phyloP scores from a whole-genome alignment of 2,888 invertebrate genomes.

The Blastobasis adustella region DNA sequence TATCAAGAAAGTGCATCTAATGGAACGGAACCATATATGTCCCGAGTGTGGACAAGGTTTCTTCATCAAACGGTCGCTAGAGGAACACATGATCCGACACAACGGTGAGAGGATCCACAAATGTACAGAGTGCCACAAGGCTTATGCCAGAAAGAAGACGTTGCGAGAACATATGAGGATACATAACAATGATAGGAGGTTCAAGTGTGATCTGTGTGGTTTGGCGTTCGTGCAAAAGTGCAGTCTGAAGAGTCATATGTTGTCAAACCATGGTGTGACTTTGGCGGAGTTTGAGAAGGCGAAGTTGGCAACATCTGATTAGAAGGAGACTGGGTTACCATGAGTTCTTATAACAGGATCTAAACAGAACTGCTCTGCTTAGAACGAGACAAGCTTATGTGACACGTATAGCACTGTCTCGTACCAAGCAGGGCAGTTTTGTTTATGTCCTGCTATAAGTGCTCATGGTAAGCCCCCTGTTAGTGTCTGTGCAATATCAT shows the following conservation, averaged over 20 bases:
- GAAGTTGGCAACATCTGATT: neutral
- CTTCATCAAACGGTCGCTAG: constrained; percentile 54
- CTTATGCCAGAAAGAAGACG: constrained; percentile 60
- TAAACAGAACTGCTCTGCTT: neutral
- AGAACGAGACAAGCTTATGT: neutral
- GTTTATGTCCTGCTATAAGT: too few species aligned
- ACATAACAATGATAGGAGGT: constrained; percentile 58
- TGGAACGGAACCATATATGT: constrained; percentile 61
- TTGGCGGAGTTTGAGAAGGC: constrained; percentile 41
- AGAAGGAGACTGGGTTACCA: neutral
- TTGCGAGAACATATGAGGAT: constrained; percentile 61
- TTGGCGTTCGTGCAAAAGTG: constrained; percentile 59
- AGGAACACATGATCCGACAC: constrained; percentile 62
- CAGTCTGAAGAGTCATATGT: constrained; percentile 59
- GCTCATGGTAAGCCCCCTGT: too few species aligned
- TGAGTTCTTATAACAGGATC: neutral
- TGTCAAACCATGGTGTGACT: constrained; percentile 54
- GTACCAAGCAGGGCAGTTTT: too few species aligned
- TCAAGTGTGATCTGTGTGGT: constrained; percentile 52
- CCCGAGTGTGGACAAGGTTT: constrained; percentile 55
- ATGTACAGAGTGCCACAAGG: constrained; percentile 50
- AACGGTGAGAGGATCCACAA: constrained; percentile 54
- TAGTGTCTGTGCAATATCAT: too few species aligned
- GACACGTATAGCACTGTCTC: neutral
- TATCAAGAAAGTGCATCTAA: constrained; percentile 58